Base-by-base conservation (phyloP, 1,140 invertebrate species). In the Temnothorax nylanderi region DNA sequence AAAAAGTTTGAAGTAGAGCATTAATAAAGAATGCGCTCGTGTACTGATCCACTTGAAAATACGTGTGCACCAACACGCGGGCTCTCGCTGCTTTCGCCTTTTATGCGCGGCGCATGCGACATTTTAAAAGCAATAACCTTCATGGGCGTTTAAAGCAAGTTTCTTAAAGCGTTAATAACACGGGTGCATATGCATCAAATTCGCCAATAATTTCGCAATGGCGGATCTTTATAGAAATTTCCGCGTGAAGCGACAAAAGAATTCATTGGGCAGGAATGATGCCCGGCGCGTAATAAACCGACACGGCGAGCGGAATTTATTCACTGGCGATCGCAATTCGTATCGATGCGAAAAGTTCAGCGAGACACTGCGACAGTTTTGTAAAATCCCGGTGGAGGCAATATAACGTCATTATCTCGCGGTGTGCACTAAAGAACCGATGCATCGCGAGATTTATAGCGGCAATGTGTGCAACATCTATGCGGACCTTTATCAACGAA, bases 111-210 rank as follows among this genome's bases (percentile, higher is more conserved):
- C 37, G 49, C 64, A 81, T 44, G 65, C 69, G 54, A 84, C 80
- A 84, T 84, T 75, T 60, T 84, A 74, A 84, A 84, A 84, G 80
- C 80, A 84, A 84, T 84, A 84, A 84, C 69, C 80, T 84, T 84
- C 72, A 75, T 72, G 80, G 56, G 26, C 69, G 69, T 56, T 74
- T 84, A 84, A 74, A 84, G 67, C 32, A 58, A 82, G 80, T 84
- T 75, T 75, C 80, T 84, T 84, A 84, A 58, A 75, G 80, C 80
- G 72, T 84, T 84, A 84, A 84, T 84, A 84, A 47, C 26, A 11
- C 54, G 37, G 69, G 54, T 60, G 80, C 80, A 84, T 84, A 75
- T 75, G 80, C 80, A 84, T 84, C 44, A 37, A 58, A 60, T 84
- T 74, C 41, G 32, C 41, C 32, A 84, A 74, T 84, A 62, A 84